phyloP scores from a whole-genome alignment of 2,797 vertebrate genomes.

The Mus minutoides region DNA sequence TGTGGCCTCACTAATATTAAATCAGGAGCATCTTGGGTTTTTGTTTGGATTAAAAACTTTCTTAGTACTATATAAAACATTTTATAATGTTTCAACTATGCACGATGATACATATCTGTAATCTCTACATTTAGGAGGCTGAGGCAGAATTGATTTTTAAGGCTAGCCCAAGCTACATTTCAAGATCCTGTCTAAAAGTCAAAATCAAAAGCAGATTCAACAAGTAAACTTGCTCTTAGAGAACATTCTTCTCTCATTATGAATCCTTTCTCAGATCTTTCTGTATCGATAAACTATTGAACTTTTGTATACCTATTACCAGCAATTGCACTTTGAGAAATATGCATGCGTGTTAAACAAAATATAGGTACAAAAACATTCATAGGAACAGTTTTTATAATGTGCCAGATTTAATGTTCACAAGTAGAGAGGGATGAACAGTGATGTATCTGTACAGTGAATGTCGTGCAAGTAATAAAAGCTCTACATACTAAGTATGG shows the following conservation, averaged over 20 bases:
- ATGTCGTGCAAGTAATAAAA: conserved; percentile 6
- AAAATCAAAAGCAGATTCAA: neutral
- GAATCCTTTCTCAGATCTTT: neutral
- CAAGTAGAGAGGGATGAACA: neutral
- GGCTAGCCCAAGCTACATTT: neutral
- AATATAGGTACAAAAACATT: conserved; percentile 25
- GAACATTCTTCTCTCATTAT: neutral
- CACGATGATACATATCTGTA: neutral
- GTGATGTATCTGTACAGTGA: neutral
- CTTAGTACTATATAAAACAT: neutral
- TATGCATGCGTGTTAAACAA: neutral
- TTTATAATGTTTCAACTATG: neutral
- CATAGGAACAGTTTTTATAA: neutral
- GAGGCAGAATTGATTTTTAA: neutral
- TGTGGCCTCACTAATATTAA: neutral
- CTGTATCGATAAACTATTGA: conserved; percentile 11
- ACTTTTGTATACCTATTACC: neutral
- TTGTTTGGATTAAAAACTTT: conserved; percentile 33
- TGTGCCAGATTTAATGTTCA: neutral
- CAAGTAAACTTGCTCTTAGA: neutral
- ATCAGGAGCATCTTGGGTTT: neutral
- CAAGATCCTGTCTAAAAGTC: neutral
- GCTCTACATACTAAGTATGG: neutral
- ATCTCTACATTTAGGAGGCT: neutral
- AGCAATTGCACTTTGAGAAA: conserved; percentile 37